phyloP scores from a whole-genome alignment of 2,888 invertebrate species.

The Drosophila seclusa region DNA sequence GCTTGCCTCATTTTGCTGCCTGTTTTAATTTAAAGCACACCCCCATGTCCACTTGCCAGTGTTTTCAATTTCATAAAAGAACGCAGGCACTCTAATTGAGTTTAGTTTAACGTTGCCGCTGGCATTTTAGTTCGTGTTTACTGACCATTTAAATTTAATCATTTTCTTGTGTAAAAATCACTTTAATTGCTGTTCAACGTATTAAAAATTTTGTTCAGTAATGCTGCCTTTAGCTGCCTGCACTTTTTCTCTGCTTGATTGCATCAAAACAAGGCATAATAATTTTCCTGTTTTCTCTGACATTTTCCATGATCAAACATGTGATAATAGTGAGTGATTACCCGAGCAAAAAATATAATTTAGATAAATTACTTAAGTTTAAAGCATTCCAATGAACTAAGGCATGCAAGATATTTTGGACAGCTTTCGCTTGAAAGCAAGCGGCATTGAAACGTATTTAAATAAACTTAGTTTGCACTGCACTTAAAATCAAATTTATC shows the following conservation, averaged over 20 bases:
- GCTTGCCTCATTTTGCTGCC: slow-evolving; percentile 60
- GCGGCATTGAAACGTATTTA: not conserved
- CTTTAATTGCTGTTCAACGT: slow-evolving; percentile 72
- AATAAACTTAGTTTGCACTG: slow-evolving; percentile 2
- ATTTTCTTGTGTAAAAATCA: slow-evolving; percentile 71
- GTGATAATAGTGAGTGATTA: slow-evolving; percentile 47
- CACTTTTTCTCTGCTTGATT: slow-evolving; percentile 40
- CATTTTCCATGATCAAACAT: slow-evolving; percentile 35
- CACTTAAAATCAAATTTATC: not conserved
- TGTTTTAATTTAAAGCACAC: slow-evolving; percentile 63
- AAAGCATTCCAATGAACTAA: not conserved
- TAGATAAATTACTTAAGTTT: not conserved
- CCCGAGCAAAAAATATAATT: slow-evolving; percentile 28
- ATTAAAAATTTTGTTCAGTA: slow-evolving; percentile 70
- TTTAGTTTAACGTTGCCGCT: slow-evolving; percentile 27
- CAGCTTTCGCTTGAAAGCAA: not conserved
- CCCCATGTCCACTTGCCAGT: slow-evolving; percentile 36
- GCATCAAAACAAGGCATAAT: slow-evolving; percentile 48
- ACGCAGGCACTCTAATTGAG: slow-evolving; percentile 50
- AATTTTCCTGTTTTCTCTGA: slow-evolving; percentile 30
- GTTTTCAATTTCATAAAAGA: slow-evolving; percentile 53
- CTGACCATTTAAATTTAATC: slow-evolving; percentile 66
- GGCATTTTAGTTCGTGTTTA: slow-evolving; percentile 47
- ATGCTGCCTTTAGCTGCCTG: slow-evolving; percentile 37
- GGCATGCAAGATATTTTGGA: not conserved